Evolutionary conservation across 2,113 vertebrate genomes (phyloP).

Genomic region (Todiramphus chloris): DNA sequence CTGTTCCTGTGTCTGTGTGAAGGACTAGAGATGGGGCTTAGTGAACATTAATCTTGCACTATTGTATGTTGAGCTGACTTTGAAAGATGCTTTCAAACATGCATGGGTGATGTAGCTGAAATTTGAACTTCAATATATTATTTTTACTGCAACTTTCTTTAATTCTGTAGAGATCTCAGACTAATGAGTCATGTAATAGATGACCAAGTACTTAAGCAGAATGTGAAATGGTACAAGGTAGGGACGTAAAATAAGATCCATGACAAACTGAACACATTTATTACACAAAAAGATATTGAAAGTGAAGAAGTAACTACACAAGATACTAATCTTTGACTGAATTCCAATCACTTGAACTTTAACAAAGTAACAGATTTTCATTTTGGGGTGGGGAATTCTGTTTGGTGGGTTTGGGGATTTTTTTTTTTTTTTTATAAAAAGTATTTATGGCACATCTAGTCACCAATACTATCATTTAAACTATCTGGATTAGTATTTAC

Average conservation of each 20-base stretch:
- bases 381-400: conserved; percentile 32
- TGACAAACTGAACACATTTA: conserved; percentile 74
- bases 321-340: conserved; percentile 66
- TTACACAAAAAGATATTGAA: conserved; percentile 68
- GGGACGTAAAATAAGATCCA: conserved; percentile 73
- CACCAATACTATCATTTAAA: not conserved
- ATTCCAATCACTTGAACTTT: conserved; percentile 56
- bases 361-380: conserved; percentile 37
- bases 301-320: conserved; percentile 69
- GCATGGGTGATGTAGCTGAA: conserved; percentile 75
- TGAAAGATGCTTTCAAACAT: conserved; percentile 76
- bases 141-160: conserved; percentile 78
- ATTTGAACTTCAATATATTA: conserved; percentile 75
- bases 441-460: not conserved
- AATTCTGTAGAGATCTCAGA: conserved; percentile 75
- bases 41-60: conserved; percentile 43
- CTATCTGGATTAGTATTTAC: not conserved
- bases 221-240: conserved; percentile 74
- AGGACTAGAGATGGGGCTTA: conserved; percentile 36
- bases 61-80: conserved; percentile 67
- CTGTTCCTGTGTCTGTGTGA: not conserved
- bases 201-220: conserved; percentile 73
- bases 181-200: conserved; percentile 80
- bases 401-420: not conserved
- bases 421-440: not conserved